A percentile compares a stretch with the other conserved stretches of the same genome.
These are phyloP conservation scores for Ptychobarbus kaznakovi DNA, from an alignment of 2,797 vertebrate genomes.

Conservation along the genomic window DNA sequence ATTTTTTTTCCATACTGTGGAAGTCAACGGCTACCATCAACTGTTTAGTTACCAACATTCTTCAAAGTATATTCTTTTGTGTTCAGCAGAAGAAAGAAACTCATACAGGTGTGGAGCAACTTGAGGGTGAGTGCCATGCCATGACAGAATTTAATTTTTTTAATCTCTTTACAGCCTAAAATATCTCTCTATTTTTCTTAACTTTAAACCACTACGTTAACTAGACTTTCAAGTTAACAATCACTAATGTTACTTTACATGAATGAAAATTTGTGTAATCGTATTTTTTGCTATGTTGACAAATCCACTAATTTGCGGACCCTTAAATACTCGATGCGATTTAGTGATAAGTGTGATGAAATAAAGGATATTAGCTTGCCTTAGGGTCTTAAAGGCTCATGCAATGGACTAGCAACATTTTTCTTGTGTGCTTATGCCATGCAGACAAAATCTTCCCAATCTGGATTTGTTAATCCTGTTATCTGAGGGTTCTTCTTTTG, in stretches of 20 bases:
- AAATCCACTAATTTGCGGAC: conserved; percentile 31
- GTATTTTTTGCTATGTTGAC: conserved; percentile 19
- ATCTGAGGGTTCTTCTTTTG: conserved; percentile 44
- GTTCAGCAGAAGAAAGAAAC: not conserved
- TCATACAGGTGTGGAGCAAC: not conserved
- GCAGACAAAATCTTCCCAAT: conserved; percentile 56
- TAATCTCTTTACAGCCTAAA: conserved; percentile 19
- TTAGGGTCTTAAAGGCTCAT: conserved; percentile 47
- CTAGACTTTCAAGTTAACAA: conserved; percentile 1
- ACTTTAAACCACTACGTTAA: conserved; percentile 9
- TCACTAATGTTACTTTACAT: conserved; percentile 20
- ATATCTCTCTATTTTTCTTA: conserved; percentile 20
- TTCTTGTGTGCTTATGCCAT: conserved; percentile 27
- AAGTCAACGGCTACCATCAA: not conserved
- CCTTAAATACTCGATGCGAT: conserved; percentile 35
- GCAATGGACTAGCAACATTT: conserved; percentile 31
- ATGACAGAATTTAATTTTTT: not conserved
- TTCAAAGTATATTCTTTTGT: not conserved
- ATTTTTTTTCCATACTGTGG: not conserved
- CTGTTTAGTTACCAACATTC: not conserved
- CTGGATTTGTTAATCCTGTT: conserved; percentile 60
- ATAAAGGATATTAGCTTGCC: conserved; percentile 39
- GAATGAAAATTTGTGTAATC: conserved; percentile 38
- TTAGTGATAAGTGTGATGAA: conserved; percentile 35
- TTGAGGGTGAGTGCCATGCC: no score